These are phyloP conservation scores for Pocillopora meandrina DNA, from an alignment of 92 coral and sea anemone genomes.

Conservation along the genomic window DNA sequence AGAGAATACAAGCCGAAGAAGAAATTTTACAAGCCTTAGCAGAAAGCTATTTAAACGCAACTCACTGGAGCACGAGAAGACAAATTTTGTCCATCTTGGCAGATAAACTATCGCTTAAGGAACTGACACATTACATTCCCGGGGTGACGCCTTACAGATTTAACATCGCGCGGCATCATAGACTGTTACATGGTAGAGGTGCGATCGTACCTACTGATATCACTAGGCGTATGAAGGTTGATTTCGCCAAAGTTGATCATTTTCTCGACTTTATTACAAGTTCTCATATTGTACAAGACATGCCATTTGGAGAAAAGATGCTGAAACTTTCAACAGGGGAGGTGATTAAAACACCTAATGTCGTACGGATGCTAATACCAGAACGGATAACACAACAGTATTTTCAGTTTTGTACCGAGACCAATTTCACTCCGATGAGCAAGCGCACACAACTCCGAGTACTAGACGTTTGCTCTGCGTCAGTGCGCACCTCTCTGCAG, in stretches of 20 bases:
- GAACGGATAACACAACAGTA: slow-evolving; percentile 61
- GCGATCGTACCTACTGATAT: slow-evolving; percentile 13
- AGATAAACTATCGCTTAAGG: slow-evolving; percentile 21
- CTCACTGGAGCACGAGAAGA: slow-evolving; percentile 36
- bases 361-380: slow-evolving; percentile 41
- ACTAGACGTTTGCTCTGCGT: slow-evolving; percentile 50
- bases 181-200: slow-evolving; percentile 30
- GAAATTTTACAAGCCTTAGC: slow-evolving; percentile 35
- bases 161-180: slow-evolving; percentile 46
- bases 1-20: slow-evolving; percentile 23
- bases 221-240: slow-evolving; percentile 47
- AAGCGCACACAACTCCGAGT: slow-evolving; percentile 45
- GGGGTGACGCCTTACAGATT: slow-evolving; percentile 35
- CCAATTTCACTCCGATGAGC: slow-evolving; percentile 53
- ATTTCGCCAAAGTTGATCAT: slow-evolving; percentile 39
- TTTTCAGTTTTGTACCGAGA: slow-evolving; percentile 49
- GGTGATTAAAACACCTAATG: slow-evolving; percentile 58
- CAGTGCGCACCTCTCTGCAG: slow-evolving; percentile 54
- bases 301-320: slow-evolving; percentile 61
- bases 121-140: slow-evolving; percentile 38
- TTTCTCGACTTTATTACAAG: slow-evolving; percentile 62
- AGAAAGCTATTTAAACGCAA: slow-evolving; percentile 35
- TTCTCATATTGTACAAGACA: slow-evolving; percentile 58
- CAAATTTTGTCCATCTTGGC: slow-evolving; percentile 27
- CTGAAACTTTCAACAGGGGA: slow-evolving; percentile 52